Base-by-base conservation (phyloP, 1,140 invertebrate genomes). In the Cydia amplana region DNA sequence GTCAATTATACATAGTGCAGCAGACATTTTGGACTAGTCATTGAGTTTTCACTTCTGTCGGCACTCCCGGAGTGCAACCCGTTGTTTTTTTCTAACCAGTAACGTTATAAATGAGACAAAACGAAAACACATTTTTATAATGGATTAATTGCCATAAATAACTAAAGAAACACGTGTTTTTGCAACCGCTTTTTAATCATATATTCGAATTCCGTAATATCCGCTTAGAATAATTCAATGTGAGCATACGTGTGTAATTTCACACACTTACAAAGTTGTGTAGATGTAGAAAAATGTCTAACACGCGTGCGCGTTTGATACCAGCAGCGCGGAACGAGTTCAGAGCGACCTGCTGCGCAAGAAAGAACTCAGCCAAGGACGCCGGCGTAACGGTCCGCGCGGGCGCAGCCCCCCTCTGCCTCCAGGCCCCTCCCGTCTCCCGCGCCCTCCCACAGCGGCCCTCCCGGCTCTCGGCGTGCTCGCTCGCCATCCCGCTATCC, bases 361-460 rank as follows among this genome's bases (percentile, higher is more conserved):
- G 87, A 88, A 86, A 92, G 89, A 92, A 92, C 91, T 92, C 91
- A 92, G 91, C 91, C 91, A 92, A 92, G 91, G 91, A 91, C 91
- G 91, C 86, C 87, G 82, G 87, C 83, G 85, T 92, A 92, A 92
- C 91, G 89, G 91, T 90, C 77, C 83, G 79, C 73, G 76, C 80
- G 80, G 76, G 80, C 76, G 23, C 28, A 67, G 25, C 25, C 64
- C 25, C 64, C 14, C 55, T 16, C 51, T 60, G 20, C 55, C 55
- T 60, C 55, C 55, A 23, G 20, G 20, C 55, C 55, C 55, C 55
- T 14, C 4, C 60, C 20, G 60, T 25, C 20, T 28, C 16, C 18
- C 60, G 60, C 64, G 64, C 64, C 25, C 28, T 28, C 63, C 23
- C 23, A 10, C 23, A 0, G 9, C 23, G 23, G 63, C 23, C 60